Evolutionary conservation across 2,888 invertebrate genomes (phyloP), one percentile per base, ranked within the genome.

Genomic region (Pammene aurita): DNA sequence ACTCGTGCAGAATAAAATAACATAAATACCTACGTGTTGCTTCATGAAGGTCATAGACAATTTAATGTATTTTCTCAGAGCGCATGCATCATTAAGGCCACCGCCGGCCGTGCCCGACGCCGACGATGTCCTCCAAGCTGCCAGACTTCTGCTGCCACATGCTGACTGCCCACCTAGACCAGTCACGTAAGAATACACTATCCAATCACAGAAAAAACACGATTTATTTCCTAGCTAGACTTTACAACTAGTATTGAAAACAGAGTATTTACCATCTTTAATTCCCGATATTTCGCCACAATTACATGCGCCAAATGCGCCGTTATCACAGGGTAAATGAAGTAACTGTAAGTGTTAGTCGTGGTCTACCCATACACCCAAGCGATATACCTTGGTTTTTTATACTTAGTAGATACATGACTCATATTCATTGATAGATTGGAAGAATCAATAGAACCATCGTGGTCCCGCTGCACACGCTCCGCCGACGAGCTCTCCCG

Each of bases 91-190:
- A 73, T 95, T 97, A 81, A 94, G 97, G 7, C 95, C 96, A 72
- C 96, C 97, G 1, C 93, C 95, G 34, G 94, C 95, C 72, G 94
- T 96, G 61, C 97, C 97, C 79, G 97, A 97, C 85, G 95, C 96
- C 60, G 97, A 97, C 81, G 98, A 98, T 84, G 95, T 98, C 38
- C 94, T 96, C 94, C 98, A 98, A 89, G 97, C 98, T 0, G 97
- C 98, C 0, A 87, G 97, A 7, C 86, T 98, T 56, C 92, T 98
- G 52, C 89, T 98, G 65, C 98, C 98, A 1, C 97, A 97, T 18
- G 97, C 97, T 0, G 98, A 98, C 87, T 97, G 97, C 84, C 97
- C 98, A 13, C 95, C 97, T 0, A 87, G 97, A 55, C 94, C 96
- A 1, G 93, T 96, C 77, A 95, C 95, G 95, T 94, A 74, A 81